Evolutionary conservation across 2,888 invertebrate species (phyloP).

Genomic region (Phasia obesa): DNA sequence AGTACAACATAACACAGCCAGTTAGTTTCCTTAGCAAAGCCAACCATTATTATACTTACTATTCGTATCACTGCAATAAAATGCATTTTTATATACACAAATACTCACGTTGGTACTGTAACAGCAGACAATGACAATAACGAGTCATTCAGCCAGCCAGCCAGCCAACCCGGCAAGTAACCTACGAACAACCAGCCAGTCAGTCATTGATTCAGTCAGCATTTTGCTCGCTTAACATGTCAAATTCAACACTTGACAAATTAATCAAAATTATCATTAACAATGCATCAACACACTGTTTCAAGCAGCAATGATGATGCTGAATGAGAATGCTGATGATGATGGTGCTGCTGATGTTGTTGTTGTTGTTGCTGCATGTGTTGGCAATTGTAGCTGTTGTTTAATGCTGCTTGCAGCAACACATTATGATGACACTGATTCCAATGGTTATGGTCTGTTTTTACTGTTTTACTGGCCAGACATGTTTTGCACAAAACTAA

Average conservation of each 20-base stretch:
- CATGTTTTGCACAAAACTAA: conserved; percentile 41
- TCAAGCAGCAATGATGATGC: conserved; percentile 50
- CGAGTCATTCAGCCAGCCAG: conserved; percentile 54
- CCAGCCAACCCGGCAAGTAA: conserved; percentile 2
- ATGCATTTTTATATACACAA: conserved; percentile 58
- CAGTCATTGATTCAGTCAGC: conserved; percentile 48
- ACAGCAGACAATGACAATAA: conserved; percentile 61
- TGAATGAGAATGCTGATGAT: conserved; percentile 43
- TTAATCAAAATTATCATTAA: conserved; percentile 72
- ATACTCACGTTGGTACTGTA: conserved; percentile 62
- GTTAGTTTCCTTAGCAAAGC: conserved; percentile 49
- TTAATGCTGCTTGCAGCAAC: conserved; percentile 33
- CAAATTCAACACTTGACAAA: conserved; percentile 72
- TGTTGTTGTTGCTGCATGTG: conserved; percentile 21
- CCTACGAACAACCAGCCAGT: conserved; percentile 18
- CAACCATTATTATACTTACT: conserved; percentile 44
- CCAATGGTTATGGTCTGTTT: conserved; percentile 56
- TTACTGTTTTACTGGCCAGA: conserved; percentile 60
- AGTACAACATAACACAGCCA: too few species aligned
- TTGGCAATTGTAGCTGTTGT: conserved; percentile 47
- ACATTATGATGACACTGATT: conserved; percentile 56
- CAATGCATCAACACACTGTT: conserved; percentile 71
- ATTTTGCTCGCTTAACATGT: conserved; percentile 71
- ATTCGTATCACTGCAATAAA: conserved; percentile 56
- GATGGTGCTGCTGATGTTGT: conserved; percentile 36